Conservation (phyloP, 2,113 vertebrate genomes). For the Pangasianodon hypophthalmus region DNA sequence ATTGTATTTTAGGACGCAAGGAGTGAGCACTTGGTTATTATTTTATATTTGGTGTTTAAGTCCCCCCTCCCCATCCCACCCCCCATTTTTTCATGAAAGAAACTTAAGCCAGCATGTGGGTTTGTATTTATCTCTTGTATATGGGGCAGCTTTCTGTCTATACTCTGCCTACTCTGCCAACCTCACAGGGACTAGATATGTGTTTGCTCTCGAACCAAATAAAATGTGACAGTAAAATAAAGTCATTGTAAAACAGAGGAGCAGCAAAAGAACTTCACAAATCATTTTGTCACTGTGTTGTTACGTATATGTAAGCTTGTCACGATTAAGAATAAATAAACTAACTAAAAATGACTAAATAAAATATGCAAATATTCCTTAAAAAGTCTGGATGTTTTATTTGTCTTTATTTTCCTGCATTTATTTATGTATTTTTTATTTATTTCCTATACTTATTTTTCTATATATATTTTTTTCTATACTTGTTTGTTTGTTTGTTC, state of each 20-base stretch:
- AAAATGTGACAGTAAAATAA: not conserved
- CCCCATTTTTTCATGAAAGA: not conserved
- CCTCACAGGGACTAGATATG: not conserved
- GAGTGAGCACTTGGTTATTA: not conserved
- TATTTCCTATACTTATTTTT: too few relatives aligned
- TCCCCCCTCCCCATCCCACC: too few relatives aligned
- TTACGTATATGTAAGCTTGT: not conserved
- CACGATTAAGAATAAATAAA: not conserved
- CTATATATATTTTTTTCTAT: not conserved
- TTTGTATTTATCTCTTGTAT: not conserved
- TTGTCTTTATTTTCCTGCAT: not conserved
- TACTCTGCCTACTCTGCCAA: not conserved
- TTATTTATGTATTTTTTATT: not conserved
- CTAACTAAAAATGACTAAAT: not conserved
- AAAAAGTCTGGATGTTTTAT: not conserved
- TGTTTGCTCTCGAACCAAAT: not conserved
- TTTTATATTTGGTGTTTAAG: not conserved
- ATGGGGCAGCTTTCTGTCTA: not conserved
- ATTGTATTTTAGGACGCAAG: conserved; percentile 12
- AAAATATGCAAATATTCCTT: not conserved
- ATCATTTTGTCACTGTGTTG: not conserved
- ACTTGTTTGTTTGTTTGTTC: not conserved
- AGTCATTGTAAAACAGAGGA: not conserved
- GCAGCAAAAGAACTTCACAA: not conserved
- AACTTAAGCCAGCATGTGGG: not conserved